Base-by-base conservation (phyloP, 2,888 invertebrate species). In the Endotricha flammealis region DNA sequence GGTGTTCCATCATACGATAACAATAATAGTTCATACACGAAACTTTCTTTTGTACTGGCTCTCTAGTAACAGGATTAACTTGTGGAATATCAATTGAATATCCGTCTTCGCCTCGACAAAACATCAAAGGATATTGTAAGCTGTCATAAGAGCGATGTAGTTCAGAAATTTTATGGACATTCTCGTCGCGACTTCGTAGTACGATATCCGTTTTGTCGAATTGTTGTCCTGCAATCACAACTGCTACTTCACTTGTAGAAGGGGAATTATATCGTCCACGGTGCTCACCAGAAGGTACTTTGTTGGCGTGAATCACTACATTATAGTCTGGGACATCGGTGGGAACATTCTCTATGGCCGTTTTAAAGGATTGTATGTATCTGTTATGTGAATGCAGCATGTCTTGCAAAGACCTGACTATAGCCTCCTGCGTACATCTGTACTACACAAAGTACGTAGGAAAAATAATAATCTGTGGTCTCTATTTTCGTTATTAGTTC, bases 141-240 rank as follows among this genome's bases (percentile, higher is more conserved):
- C 41, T 41, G 38, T 57, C 52, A 44, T 54, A 56, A 38, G 47
- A 49, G 39, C 50, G 40, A 35, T 53, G 50, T 41, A 47, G 36
- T 29, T 54, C 47, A 29, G 40, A 42, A 32, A 42, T 51, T 41
- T 41, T 41, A 42, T 51, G 42, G 28, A 51, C 44, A 41, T 40
- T 45, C 31, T 47, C 41, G 38, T 50, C 48, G 38, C 25, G 25
- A 25, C 25, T 25, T 10, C 11, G 47, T 29, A 52, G 40, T 3
- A 49, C 43, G 41, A 54, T 54, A 47, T 52, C 50, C 41, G 52
- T 43, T 36, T 42, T 46, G 32, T 48, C 50, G 43, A 50, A 52
- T 43, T 52, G 45, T 41, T 54, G 42, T 33, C 47, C 46, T 42
- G 38, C 47, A 35, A 50, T 46, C 27, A 53, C 50, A 25, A 50